Evolutionary conservation across 2,113 vertebrate genomes (phyloP).

Genomic region (Mustela nigripes): DNA sequence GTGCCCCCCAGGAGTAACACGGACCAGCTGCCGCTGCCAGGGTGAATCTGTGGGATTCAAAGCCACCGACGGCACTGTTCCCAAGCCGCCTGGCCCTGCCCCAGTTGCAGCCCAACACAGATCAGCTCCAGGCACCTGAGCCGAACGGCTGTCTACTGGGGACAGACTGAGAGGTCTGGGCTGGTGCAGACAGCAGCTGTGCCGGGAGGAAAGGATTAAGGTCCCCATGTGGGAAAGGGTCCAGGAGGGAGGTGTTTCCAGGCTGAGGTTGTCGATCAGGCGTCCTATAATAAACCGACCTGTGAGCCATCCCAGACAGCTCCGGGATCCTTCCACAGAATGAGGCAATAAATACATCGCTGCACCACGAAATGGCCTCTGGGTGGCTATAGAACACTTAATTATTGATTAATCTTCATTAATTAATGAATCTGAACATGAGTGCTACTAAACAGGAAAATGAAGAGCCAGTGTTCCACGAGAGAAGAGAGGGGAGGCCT

Average conservation of each 20-base stretch:
- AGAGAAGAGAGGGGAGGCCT: not conserved
- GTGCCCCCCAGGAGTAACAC: not conserved
- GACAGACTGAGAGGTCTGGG: conserved; percentile 20
- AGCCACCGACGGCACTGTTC: not conserved
- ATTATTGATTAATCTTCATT: conserved; percentile 80
- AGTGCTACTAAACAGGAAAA: conserved; percentile 31
- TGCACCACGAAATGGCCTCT: conserved; percentile 64
- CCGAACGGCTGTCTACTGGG: not conserved
- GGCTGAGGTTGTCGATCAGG: not conserved
- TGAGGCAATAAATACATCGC: conserved; percentile 62
- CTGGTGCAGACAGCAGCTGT: not conserved
- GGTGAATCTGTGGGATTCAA: not conserved
- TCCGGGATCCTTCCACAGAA: not conserved
- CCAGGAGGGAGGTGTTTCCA: not conserved
- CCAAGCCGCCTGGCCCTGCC: not conserved
- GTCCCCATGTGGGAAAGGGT: not conserved
- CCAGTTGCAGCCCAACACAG: not conserved
- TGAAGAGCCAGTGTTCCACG: not conserved
- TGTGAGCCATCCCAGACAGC: not conserved
- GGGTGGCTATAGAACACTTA: conserved; percentile 72
- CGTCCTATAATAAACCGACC: not conserved
- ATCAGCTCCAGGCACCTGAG: not conserved
- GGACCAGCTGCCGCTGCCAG: not conserved
- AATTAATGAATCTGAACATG: conserved; percentile 71
- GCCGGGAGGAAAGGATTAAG: not conserved